phyloP scores from a whole-genome alignment of 2,113 vertebrate species.

The Ailuropoda melanoleuca region DNA sequence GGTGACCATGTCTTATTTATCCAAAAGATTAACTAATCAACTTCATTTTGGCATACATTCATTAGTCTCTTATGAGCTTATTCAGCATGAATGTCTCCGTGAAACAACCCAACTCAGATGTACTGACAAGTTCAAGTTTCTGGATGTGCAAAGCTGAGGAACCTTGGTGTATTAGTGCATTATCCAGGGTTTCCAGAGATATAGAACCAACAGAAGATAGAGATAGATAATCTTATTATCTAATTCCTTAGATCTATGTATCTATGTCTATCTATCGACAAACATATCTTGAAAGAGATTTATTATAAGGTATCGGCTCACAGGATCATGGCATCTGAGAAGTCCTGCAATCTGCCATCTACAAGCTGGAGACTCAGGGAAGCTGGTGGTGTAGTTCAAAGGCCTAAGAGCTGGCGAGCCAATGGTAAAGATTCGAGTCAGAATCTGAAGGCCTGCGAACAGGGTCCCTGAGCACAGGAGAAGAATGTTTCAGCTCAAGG shows the following conservation, averaged over 20 bases:
- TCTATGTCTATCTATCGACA: not conserved
- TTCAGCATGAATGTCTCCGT: not conserved
- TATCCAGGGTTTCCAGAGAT: not conserved
- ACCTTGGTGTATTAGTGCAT: not conserved
- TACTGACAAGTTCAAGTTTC: not conserved
- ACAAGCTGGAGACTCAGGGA: not conserved
- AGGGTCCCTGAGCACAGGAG: not conserved
- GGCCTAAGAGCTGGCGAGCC: not conserved
- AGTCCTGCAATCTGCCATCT: no score
- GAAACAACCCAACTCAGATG: not conserved
- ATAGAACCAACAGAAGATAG: not conserved
- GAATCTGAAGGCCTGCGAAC: not conserved
- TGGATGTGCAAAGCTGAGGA: not conserved
- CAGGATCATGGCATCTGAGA: not conserved
- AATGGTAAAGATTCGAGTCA: not conserved
- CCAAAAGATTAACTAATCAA: not conserved
- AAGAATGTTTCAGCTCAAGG: not conserved
- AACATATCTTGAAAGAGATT: not conserved
- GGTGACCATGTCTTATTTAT: not conserved
- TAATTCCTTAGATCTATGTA: not conserved
- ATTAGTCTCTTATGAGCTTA: not conserved
- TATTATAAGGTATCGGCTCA: not conserved
- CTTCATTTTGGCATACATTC: not conserved
- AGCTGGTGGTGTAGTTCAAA: not conserved
- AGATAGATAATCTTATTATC: not conserved